phyloP scores from a whole-genome alignment of 2,113 vertebrate species.

The Meriones unguiculatus region DNA sequence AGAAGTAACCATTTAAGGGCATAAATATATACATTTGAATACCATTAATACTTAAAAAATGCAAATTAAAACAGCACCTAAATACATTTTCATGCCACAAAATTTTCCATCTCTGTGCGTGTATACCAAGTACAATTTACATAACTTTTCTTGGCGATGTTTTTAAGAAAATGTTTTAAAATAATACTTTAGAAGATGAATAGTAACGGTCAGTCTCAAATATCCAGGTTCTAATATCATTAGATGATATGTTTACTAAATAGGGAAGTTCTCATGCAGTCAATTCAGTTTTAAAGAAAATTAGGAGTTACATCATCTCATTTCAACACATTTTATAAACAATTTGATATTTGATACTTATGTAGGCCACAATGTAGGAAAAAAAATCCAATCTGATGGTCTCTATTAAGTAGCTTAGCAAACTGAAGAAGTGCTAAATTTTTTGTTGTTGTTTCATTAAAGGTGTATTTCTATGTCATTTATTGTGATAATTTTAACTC shows the following conservation, averaged over 20 bases:
- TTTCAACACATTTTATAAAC: neutral
- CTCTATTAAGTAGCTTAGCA: neutral
- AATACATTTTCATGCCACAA: neutral
- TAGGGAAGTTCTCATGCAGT: neutral
- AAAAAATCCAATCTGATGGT: neutral
- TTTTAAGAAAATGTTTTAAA: neutral
- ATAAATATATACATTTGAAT: neutral
- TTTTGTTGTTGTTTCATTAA: neutral
- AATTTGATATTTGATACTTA: neutral
- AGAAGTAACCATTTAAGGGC: neutral
- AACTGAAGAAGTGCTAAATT: neutral
- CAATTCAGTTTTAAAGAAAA: neutral
- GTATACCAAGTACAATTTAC: neutral
- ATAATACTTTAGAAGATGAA: neutral
- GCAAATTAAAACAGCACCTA: neutral
- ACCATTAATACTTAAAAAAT: neutral
- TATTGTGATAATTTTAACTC: neutral
- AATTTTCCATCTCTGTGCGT: neutral
- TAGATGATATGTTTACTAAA: neutral
- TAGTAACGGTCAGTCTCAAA: neutral
- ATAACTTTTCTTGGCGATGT: neutral
- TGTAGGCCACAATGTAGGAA: neutral
- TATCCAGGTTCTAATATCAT: neutral
- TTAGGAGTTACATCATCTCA: neutral
- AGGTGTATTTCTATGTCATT: neutral